phyloP scores from a whole-genome alignment of 1,140 invertebrate genomes.

The Drosophila sp. region DNA sequence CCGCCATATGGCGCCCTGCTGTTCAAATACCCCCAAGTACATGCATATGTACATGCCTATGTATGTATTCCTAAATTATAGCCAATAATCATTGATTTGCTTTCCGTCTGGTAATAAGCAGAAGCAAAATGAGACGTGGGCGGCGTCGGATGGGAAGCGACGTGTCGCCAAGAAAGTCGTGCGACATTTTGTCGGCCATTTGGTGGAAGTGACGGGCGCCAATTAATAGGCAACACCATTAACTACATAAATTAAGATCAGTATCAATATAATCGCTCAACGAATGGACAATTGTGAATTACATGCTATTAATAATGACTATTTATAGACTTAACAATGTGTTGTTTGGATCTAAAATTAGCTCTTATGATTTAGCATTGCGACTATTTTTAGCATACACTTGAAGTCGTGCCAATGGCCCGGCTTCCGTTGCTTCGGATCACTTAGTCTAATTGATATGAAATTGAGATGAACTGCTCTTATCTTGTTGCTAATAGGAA shows the following conservation, averaged over 20 bases:
- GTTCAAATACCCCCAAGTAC: not conserved
- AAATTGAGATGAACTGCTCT: not conserved
- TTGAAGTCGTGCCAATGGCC: constrained; percentile 52
- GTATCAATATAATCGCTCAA: constrained; percentile 44
- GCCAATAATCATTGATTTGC: constrained; percentile 36
- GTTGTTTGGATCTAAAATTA: constrained; percentile 61
- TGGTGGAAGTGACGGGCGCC: constrained; percentile 49
- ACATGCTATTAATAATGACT: constrained; percentile 62
- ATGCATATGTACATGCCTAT: not conserved
- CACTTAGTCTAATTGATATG: not conserved
- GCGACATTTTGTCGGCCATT: constrained; percentile 44
- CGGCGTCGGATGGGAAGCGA: constrained; percentile 1
- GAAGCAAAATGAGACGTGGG: not conserved
- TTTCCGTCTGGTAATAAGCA: constrained; percentile 17
- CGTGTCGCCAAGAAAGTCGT: constrained; percentile 66
- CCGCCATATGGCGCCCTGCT: not conserved
- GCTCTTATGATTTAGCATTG: constrained; percentile 68
- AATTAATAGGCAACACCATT: constrained; percentile 61
- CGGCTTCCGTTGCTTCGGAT: not conserved
- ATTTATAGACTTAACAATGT: constrained; percentile 52
- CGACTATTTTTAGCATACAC: constrained; percentile 55
- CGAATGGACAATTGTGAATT: constrained; percentile 70
- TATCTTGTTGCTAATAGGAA: not conserved
- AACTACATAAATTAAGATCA: constrained; percentile 2
- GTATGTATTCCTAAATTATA: not conserved